These are phyloP conservation scores for Megaustenia siamemsis DNA, from an alignment of 2,888 invertebrate species.

Conservation along the genomic window DNA sequence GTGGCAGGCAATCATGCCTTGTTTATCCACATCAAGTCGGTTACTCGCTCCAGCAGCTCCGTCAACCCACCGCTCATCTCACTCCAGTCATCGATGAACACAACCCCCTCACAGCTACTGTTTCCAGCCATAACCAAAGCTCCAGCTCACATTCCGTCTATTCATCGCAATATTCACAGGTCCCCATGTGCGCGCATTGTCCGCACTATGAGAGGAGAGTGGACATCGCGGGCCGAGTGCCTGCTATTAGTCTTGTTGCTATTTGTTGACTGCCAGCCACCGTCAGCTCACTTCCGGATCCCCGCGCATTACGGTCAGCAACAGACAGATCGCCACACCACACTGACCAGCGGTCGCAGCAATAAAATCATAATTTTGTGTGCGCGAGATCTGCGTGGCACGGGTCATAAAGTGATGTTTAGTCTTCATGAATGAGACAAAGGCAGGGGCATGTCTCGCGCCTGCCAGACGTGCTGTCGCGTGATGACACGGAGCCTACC, in stretches of 20 bases:
- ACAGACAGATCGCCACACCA: background rate
- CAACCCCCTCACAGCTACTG: background rate
- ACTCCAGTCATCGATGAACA: background rate
- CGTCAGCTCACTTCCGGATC: background rate
- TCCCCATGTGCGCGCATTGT: background rate
- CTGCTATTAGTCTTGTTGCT: slow-evolving; percentile 19
- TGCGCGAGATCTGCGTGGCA: background rate
- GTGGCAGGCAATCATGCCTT: background rate
- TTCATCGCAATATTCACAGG: background rate
- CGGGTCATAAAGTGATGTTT: slow-evolving; percentile 16
- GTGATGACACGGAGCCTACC: background rate
- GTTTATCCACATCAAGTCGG: background rate
- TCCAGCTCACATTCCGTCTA: background rate
- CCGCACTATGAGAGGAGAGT: background rate
- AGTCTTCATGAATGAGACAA: background rate
- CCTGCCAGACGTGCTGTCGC: background rate
- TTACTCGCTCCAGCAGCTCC: background rate
- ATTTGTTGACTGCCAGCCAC: slow-evolving; percentile 13
- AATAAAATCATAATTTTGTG: slow-evolving; percentile 38
- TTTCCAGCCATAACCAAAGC: background rate
- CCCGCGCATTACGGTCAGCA: background rate
- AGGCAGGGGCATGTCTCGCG: background rate
- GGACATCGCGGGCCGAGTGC: background rate
- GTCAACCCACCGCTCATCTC: background rate
- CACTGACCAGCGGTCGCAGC: slow-evolving; percentile 18